Evolutionary conservation across 2,888 invertebrate genomes (phyloP), one percentile per base, ranked within the genome.

Genomic region (Julus scanicus): DNA sequence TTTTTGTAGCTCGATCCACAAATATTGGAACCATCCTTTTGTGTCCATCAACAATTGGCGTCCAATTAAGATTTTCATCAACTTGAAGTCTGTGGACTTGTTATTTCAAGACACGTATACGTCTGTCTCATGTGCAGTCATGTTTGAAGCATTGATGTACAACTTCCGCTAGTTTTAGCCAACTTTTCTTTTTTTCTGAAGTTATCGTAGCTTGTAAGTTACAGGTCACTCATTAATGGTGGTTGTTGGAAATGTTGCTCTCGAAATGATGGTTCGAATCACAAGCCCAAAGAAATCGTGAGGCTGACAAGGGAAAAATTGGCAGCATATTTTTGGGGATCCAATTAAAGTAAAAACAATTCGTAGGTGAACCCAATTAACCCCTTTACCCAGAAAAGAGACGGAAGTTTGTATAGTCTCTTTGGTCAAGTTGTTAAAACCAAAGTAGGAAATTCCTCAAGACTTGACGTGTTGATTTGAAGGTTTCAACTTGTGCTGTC

Each of bases 381-480:
- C 63, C 63, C n/a, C n/a, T 63, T 63, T 63, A n/a, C 63, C n/a
- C 63, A 63, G n/a, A 63, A 63, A n/a, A 17, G 63, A 63, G 63
- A 63, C 63, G 63, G 63, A 63, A 63, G 63, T 63, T 63, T 48
- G 48, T 48, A 29, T n/a, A 17, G 63, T 17, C 63, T 29, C 29
- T 63, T 63, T 63, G 63, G 13, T 63, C n/a, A 8, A 1, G 63
- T 63, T n/a, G 63, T 63, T 63, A 63, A 63, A 63, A n/a, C 63
- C n/a, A 63, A 17, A 15, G 4, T 15, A 63, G 63, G 63, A 63
- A 63, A n/a, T 63, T n/a, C 17, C 17, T n/a, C n/a, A n/a, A 63
- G 63, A 63, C 63, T n/a, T 17, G 5, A 63, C 63, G 63, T 63
- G 63, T 63, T 63, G n/a, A 63, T 63, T 17, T 63, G 63, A 63